A percentile compares a stretch with the other conserved stretches of the same genome.
Evolutionary conservation across 2,888 invertebrate species (phyloP).

Genomic region (Drosophila meridionalis): DNA sequence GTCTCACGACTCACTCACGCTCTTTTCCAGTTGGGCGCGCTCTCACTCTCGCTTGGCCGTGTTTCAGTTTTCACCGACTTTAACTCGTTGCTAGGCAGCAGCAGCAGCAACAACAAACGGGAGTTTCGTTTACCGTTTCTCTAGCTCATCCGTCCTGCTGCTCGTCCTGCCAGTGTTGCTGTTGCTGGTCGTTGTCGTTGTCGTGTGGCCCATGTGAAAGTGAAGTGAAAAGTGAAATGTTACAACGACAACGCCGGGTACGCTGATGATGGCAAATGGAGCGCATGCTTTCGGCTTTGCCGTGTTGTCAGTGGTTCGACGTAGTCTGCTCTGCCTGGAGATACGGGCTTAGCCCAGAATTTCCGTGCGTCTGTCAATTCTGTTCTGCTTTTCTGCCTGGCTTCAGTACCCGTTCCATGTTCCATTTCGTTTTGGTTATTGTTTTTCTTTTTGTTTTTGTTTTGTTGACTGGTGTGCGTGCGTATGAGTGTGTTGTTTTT

Average conservation of each 20-base stretch:
- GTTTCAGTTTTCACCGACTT: constrained; percentile 79
- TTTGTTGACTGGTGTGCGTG: constrained; percentile 46
- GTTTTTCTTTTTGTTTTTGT: constrained; percentile 39
- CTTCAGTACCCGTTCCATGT: constrained; percentile 33
- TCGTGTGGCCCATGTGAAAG: constrained; percentile 75
- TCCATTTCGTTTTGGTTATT: constrained; percentile 36
- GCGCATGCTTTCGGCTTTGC: constrained; percentile 54
- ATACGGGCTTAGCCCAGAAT: constrained; percentile 57
- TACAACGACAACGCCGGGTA: constrained; percentile 70
- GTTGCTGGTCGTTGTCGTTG: constrained; percentile 16
- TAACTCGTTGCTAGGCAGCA: constrained; percentile 74
- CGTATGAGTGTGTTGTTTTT: constrained; percentile 17
- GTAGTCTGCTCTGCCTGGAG: constrained; percentile 26
- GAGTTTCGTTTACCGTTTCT: constrained; percentile 29
- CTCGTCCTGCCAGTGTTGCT: constrained; percentile 49
- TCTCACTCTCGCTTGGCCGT: constrained; percentile 76
- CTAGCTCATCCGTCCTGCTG: constrained; percentile 46
- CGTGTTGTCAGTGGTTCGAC: constrained; percentile 48
- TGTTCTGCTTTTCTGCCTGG: constrained; percentile 15
- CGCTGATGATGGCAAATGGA: constrained; percentile 49
- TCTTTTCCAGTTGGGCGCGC: constrained; percentile 46
- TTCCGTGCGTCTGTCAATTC: constrained; percentile 51
- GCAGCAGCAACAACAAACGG: constrained; percentile 31
- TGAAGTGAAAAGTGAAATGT: constrained; percentile 84
- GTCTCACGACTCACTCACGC: constrained; percentile 8